Evolutionary conservation across 2,888 invertebrate genomes (phyloP), one percentile per base, ranked within the genome.

Genomic region (Tanytarsus gracilentus): DNA sequence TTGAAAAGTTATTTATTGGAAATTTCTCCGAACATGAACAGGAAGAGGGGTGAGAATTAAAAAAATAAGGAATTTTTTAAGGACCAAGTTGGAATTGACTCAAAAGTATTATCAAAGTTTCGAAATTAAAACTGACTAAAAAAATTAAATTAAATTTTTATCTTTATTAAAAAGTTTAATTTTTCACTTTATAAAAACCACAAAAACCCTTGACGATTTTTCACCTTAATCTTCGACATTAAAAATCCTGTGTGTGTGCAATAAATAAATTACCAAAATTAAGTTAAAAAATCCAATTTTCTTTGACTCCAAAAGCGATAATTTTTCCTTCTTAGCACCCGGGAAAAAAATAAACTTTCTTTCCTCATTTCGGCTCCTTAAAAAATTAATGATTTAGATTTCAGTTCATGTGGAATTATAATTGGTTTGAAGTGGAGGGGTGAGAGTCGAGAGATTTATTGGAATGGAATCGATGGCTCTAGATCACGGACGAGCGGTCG

Each of bases 231-330:
- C n/a, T n/a, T n/a, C 4, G 16, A 33, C 11, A 11, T n/a, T n/a
- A 11, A 5, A 5, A 40, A 44, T 23, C 11, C 11, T 44, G 21
- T 44, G 18, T 39, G 16, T n/a, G 16, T 26, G 55, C 39, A 40
- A 56, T 56, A 56, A 56, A 56, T 56, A 40, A 56, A 56, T 56
- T 40, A 40, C 55, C 55, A 56, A 56, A 56, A 56, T 56, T 56
- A 56, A 56, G 16, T 16, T 36, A 26, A 44, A 56, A 36, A 36
- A 30, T 53, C 36, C 16, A 36, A 36, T 52, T 21, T 52, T 29
- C 33, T 53, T 53, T 26, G 26, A 25, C n/a, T 51, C 29, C 9
- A 26, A 14, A 16, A 14, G 51, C 51, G 18, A 50, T 50, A 50
- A 50, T 23, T 50, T 25, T 25, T 21, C 7, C 11, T 50, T 23